Conservation (phyloP, 2,797 vertebrate species). For the Cossypha caffra region DNA sequence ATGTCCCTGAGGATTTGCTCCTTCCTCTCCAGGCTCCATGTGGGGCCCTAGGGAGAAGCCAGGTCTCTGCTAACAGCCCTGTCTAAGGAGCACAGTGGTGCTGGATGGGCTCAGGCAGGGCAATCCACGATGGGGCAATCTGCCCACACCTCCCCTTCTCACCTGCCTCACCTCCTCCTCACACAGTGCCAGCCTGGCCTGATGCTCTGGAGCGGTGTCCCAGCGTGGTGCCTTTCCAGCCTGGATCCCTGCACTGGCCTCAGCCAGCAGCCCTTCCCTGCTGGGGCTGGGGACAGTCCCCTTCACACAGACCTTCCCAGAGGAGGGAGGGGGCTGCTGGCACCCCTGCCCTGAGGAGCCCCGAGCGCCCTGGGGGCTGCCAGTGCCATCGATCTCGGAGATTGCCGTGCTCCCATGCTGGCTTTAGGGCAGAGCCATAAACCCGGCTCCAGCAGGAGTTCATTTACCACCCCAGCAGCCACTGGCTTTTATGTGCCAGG, state of each 20-base stretch:
- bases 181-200: rapidly evolving
- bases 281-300: rapidly evolving
- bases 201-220: rapidly evolving
- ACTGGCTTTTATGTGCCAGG: background rate
- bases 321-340: background rate
- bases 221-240: background rate
- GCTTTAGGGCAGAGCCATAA: background rate
- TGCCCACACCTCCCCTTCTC: background rate
- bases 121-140: rapidly evolving
- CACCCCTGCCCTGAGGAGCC: background rate
- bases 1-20: rapidly evolving
- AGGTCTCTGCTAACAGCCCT: background rate
- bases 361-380: background rate
- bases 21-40: background rate
- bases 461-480: background rate
- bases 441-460: background rate
- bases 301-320: rapidly evolving
- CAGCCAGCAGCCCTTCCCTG: background rate
- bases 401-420: rapidly evolving
- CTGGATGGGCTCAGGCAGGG: background rate
- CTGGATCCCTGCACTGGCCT: background rate
- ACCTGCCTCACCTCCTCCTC: background rate
- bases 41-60: rapidly evolving
- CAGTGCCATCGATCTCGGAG: background rate
- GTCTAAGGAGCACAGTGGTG: rapidly evolving